These are phyloP conservation scores for Chromoteleia sp. DNA, from an alignment of 2,888 invertebrate genomes.

Conservation along the genomic window DNA sequence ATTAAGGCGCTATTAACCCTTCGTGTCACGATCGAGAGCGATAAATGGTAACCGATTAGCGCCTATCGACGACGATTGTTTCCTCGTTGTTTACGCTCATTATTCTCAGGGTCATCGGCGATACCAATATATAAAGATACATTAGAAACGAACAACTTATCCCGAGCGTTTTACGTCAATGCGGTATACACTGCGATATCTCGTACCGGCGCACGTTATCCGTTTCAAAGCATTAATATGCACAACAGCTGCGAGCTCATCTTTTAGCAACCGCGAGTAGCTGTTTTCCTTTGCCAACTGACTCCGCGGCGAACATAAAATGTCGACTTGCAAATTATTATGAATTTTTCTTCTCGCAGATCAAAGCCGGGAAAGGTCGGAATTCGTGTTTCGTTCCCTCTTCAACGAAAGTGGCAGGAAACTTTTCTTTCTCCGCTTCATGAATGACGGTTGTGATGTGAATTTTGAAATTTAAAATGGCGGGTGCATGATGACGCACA, in stretches of 20 bases:
- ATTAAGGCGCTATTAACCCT: slow-evolving; percentile 26
- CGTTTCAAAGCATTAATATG: background rate
- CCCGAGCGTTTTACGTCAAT: background rate
- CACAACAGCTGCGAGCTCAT: no score
- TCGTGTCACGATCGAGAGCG: slow-evolving; percentile 35
- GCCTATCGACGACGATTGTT: no score
- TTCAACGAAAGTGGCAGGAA: no score
- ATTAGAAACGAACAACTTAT: background rate
- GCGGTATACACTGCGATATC: background rate
- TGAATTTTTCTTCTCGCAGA: background rate
- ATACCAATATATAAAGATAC: no score
- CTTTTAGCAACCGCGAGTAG: background rate
- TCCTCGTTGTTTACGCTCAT: no score
- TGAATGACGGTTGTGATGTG: no score
- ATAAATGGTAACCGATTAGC: slow-evolving; percentile 45
- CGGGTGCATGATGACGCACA: no score
- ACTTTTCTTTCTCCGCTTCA: no score
- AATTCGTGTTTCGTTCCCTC: no score
- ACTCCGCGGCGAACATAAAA: background rate
- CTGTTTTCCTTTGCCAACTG: background rate
- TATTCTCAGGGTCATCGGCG: no score
- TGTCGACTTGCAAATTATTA: background rate
- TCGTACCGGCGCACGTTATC: background rate
- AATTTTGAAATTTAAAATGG: no score
- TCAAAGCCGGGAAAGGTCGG: no score